phyloP scores from a whole-genome alignment of 2,113 vertebrate species.

The Brienomyrus brachyistius region DNA sequence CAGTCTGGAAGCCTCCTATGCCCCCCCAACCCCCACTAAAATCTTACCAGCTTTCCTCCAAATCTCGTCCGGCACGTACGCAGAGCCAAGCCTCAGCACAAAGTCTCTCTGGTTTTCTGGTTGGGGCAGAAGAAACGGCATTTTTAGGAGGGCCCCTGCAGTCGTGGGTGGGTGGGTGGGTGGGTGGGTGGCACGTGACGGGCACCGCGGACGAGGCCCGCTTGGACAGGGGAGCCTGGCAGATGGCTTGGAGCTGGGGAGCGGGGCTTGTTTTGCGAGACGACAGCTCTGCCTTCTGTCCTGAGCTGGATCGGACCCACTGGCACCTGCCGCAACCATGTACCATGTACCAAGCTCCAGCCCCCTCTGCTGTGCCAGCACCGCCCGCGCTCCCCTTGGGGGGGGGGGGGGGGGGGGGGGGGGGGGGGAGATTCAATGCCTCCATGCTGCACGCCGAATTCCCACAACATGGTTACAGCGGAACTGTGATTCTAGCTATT shows the following conservation, averaged over 20 bases:
- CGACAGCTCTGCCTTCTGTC: slow-evolving; percentile 33
- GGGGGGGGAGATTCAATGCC: no score
- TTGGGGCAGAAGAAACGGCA: slow-evolving; percentile 29
- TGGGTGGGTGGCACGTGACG: not conserved
- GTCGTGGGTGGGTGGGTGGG: no score
- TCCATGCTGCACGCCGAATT: not conserved
- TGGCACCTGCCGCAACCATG: slow-evolving; percentile 35
- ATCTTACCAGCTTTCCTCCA: slow-evolving; percentile 95
- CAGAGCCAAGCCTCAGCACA: slow-evolving; percentile 71
- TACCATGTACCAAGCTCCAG: slow-evolving; percentile 32
- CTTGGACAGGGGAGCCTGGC: slow-evolving; percentile 31
- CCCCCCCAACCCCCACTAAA: not conserved
- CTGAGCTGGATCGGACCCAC: slow-evolving; percentile 29
- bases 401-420: not conserved
- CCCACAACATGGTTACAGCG: not conserved
- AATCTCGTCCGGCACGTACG: slow-evolving; percentile 93
- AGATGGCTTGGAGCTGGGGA: slow-evolving; percentile 32
- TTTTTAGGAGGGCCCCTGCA: not conserved
- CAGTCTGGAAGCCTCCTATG: not conserved
- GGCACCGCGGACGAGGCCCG: not conserved
- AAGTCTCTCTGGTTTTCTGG: slow-evolving; percentile 88
- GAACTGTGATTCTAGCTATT: not conserved
- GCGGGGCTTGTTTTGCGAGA: slow-evolving; percentile 31
- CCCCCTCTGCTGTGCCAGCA: not conserved
- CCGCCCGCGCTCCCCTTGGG: not conserved